phyloP scores from a whole-genome alignment of 2,797 vertebrate species.

The Eleutherodactylus coqui region DNA sequence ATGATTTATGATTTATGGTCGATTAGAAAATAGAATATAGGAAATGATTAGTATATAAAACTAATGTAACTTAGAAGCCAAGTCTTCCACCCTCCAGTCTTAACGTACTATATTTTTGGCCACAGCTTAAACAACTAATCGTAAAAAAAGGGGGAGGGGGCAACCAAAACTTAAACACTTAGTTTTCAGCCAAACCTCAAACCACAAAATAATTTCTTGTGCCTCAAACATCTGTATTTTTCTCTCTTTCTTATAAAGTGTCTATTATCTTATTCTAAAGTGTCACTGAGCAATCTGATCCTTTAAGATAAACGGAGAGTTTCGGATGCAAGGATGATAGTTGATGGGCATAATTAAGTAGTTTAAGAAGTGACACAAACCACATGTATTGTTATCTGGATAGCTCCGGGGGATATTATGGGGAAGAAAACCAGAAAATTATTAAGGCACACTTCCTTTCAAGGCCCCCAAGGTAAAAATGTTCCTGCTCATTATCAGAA shows the following conservation, averaged over 20 bases:
- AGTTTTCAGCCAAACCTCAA: constrained; percentile 36
- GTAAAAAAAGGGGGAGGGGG: constrained; percentile 12
- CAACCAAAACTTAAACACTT: constrained; percentile 11
- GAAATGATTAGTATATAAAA: not conserved
- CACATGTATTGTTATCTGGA: not conserved
- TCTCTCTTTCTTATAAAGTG: constrained; percentile 11
- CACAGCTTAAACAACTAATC: constrained; percentile 34
- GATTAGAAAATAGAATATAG: not conserved
- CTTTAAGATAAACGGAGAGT: constrained; percentile 1
- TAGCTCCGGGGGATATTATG: not conserved
- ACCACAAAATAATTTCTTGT: constrained; percentile 39
- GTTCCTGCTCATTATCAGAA: constrained; percentile 1
- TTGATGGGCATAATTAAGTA: not conserved
- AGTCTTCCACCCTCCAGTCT: constrained; percentile 26
- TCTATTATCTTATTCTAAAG: not conserved
- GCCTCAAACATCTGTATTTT: constrained; percentile 44
- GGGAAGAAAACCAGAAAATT: not conserved
- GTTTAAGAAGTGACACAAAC: not conserved
- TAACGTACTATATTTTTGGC: constrained; percentile 46
- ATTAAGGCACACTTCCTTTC: not conserved
- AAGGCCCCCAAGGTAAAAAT: not conserved
- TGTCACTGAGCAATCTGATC: not conserved
- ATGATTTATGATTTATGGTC: not conserved
- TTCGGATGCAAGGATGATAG: not conserved
- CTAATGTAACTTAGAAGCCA: not conserved